Evolutionary conservation across 2,797 vertebrate genomes (phyloP).

Genomic region (Tolypeutes matacus): DNA sequence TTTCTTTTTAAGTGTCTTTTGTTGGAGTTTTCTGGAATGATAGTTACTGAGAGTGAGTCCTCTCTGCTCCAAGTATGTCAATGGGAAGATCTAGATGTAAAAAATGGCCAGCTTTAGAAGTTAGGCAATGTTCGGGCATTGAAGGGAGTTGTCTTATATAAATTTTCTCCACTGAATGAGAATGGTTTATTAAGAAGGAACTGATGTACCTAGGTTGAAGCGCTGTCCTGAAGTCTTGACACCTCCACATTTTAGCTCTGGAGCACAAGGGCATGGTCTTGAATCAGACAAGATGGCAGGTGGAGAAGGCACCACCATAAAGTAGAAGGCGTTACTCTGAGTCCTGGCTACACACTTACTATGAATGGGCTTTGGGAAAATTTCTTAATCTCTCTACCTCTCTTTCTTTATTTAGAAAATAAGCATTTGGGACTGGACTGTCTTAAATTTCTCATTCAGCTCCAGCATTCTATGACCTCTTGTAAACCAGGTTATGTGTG

Average conservation of each 20-base stretch:
- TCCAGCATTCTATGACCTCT: not conserved
- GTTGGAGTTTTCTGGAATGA: slow-evolving; percentile 14
- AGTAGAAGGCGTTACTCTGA: not conserved
- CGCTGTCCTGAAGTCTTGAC: not conserved
- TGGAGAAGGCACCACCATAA: not conserved
- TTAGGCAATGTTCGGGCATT: not conserved
- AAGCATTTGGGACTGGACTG: not conserved
- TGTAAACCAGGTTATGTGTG: not conserved
- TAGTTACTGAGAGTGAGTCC: not conserved
- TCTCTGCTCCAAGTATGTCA: not conserved
- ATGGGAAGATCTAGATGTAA: not conserved
- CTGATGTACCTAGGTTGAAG: not conserved
- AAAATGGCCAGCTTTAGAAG: not conserved
- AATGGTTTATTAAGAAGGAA: slow-evolving; percentile 35
- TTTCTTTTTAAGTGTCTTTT: slow-evolving; percentile 27
- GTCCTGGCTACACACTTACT: not conserved
- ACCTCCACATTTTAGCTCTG: not conserved
- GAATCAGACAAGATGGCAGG: not conserved
- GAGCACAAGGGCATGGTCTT: rapidly evolving
- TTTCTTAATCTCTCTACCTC: not conserved
- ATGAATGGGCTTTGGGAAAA: not conserved
- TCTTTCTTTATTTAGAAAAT: not conserved
- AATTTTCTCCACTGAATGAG: not conserved
- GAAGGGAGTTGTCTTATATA: slow-evolving; percentile 9
- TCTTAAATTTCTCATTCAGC: not conserved